These are phyloP conservation scores for Pogona vitticeps DNA, from an alignment of 2,113 vertebrate species.

Conservation along the genomic window DNA sequence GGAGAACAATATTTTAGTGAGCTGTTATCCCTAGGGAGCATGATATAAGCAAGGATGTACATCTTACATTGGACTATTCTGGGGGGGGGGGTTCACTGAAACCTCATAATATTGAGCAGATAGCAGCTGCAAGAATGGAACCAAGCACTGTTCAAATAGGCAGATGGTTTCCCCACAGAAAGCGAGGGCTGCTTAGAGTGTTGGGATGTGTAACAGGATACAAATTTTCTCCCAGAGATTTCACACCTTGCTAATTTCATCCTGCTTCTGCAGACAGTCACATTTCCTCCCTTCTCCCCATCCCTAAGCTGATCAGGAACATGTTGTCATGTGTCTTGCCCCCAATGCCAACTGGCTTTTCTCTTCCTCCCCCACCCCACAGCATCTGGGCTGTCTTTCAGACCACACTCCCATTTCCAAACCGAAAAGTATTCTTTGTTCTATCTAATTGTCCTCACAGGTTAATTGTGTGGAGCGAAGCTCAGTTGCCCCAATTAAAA, in stretches of 20 bases:
- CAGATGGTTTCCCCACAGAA: neutral
- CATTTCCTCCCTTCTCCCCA: neutral
- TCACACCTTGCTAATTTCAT: constrained; percentile 4
- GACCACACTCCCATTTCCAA: constrained; percentile 10
- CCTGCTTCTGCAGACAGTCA: neutral
- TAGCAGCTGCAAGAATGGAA: neutral
- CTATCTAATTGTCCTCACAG: constrained; percentile 32
- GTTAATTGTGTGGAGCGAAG: neutral
- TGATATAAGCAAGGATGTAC: too few species aligned
- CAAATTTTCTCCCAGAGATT: neutral
- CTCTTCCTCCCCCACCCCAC: too few species aligned
- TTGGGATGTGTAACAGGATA: neutral
- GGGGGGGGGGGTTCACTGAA: neutral
- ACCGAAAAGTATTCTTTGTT: constrained; percentile 19
- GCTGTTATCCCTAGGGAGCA: too few species aligned
- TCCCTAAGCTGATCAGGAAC: neutral
- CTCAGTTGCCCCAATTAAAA: neutral
- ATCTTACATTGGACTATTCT: too few species aligned
- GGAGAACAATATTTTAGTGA: too few species aligned
- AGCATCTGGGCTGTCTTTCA: constrained; percentile 10
- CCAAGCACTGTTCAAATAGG: neutral
- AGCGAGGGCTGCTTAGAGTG: neutral
- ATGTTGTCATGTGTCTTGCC: neutral
- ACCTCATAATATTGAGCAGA: neutral
- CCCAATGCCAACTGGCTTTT: neutral